Percentiles rank a stretch among this genome's conserved stretches.
phyloP scores from a whole-genome alignment of 2,888 invertebrate genomes.

The Apamea sordens region DNA sequence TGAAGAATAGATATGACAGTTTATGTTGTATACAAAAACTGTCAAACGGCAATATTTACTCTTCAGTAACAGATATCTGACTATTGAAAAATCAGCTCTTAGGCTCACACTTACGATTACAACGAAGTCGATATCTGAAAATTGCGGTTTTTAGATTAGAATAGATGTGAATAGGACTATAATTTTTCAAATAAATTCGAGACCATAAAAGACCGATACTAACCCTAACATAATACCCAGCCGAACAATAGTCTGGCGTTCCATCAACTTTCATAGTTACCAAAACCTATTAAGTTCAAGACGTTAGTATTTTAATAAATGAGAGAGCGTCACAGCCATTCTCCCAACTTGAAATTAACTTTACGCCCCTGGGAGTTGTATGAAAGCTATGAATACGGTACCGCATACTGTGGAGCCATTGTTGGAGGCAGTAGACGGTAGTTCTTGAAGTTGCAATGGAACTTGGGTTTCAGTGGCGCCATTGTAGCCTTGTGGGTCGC shows the following conservation, averaged over 20 bases:
- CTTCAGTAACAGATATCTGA: not conserved
- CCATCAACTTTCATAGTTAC: constrained; percentile 79
- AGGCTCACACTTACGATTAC: no score
- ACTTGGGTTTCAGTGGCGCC: constrained; percentile 39
- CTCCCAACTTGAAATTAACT: constrained; percentile 89
- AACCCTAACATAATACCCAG: constrained; percentile 8
- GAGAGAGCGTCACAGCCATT: constrained; percentile 72
- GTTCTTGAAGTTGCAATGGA: constrained; percentile 52
- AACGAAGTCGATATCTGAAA: no score
- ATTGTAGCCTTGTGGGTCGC: constrained; percentile 37
- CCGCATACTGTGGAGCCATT: constrained; percentile 65
- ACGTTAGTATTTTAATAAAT: constrained; percentile 87
- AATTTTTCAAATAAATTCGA: not conserved
- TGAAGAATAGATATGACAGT: not conserved
- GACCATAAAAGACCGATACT: not conserved
- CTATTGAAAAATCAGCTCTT: not conserved
- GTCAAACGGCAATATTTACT: not conserved
- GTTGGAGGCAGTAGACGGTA: constrained; percentile 54
- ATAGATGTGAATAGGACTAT: no score
- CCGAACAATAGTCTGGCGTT: constrained; percentile 46
- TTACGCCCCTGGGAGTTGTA: constrained; percentile 78
- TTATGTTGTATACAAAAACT: not conserved
- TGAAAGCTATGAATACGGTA: constrained; percentile 72
- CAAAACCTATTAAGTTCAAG: constrained; percentile 86
- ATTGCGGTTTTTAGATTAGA: no score